Evolutionary conservation across 2,888 invertebrate genomes (phyloP).

Genomic region (Atherix ibis): DNA sequence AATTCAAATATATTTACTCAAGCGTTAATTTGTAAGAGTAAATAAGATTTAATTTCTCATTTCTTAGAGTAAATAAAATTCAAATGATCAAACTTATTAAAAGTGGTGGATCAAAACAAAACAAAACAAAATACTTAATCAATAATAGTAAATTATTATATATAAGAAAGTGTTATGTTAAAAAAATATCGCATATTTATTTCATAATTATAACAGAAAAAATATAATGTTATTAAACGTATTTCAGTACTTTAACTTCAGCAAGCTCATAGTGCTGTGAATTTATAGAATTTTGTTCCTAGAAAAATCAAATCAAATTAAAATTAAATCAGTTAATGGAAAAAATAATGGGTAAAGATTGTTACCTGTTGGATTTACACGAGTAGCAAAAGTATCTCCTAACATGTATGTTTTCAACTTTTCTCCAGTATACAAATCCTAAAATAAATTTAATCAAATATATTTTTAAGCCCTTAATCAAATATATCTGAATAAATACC

Average conservation of each 20-base stretch:
- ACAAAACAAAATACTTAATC: too few relatives aligned
- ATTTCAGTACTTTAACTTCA: not conserved
- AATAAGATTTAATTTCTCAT: too few relatives aligned
- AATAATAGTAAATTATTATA: too few relatives aligned
- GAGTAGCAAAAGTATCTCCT: constrained; percentile 12
- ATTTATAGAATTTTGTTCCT: constrained; percentile 19
- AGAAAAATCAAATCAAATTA: constrained; percentile 4
- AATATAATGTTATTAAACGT: too few relatives aligned
- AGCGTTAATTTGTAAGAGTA: too few relatives aligned
- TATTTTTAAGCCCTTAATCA: not conserved
- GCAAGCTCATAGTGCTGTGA: constrained; percentile 13
- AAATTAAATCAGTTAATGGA: not conserved
- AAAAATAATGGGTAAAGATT: not conserved
- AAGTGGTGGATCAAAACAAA: not conserved
- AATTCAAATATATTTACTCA: too few relatives aligned
- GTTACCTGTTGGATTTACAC: constrained; percentile 17
- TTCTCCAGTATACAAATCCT: too few relatives aligned
- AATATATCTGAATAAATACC: constrained; percentile 13
- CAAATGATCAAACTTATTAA: not conserved
- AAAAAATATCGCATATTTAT: too few relatives aligned
- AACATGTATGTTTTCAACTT: constrained; percentile 9
- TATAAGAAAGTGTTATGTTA: too few relatives aligned
- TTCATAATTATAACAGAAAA: too few relatives aligned
- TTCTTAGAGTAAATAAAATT: not conserved
- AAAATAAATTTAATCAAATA: not conserved